Percentiles rank a stretch among this genome's conserved stretches.
phyloP scores from a whole-genome alignment of 2,888 invertebrate species.

The Neoscelio sp. region DNA sequence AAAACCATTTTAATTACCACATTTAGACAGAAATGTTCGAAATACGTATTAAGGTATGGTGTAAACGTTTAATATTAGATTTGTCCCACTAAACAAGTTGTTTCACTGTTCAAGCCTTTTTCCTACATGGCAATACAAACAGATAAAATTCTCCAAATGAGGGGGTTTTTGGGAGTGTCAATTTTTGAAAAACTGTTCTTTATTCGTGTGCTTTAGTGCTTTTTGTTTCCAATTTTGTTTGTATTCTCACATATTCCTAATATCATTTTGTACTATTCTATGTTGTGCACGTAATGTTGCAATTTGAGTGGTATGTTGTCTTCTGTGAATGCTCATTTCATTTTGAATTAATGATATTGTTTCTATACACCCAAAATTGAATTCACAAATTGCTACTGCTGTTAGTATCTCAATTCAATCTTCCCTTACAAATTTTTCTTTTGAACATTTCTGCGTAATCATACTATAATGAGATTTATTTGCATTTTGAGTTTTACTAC shows the following conservation, averaged over 20 bases:
- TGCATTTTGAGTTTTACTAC: constrained; percentile 54
- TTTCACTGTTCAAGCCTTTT: too few species aligned
- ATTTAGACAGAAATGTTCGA: too few species aligned
- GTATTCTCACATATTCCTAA: constrained; percentile 2
- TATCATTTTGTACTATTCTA: constrained; percentile 5
- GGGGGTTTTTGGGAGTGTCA: too few species aligned
- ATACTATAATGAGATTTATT: constrained; percentile 53
- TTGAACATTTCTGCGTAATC: constrained; percentile 56
- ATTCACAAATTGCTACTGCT: constrained; percentile 25
- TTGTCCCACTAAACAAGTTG: too few species aligned
- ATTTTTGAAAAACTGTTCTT: too few species aligned
- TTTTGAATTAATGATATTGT: constrained; percentile 1
- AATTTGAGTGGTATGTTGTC: too few species aligned
- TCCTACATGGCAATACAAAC: too few species aligned
- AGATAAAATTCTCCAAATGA: too few species aligned
- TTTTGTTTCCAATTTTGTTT: constrained; percentile 21
- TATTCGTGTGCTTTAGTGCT: not conserved
- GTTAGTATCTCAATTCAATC: constrained; percentile 19
- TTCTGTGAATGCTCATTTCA: not conserved
- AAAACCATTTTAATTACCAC: too few species aligned
- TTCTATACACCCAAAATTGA: constrained; percentile 12
- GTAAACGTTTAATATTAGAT: too few species aligned
- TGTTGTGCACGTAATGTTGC: not conserved
- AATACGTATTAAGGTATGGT: too few species aligned
- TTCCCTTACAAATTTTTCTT: constrained; percentile 35